These are phyloP conservation scores for Odontocerum albicorne DNA, from an alignment of 2,888 invertebrate genomes.

Conservation along the genomic window DNA sequence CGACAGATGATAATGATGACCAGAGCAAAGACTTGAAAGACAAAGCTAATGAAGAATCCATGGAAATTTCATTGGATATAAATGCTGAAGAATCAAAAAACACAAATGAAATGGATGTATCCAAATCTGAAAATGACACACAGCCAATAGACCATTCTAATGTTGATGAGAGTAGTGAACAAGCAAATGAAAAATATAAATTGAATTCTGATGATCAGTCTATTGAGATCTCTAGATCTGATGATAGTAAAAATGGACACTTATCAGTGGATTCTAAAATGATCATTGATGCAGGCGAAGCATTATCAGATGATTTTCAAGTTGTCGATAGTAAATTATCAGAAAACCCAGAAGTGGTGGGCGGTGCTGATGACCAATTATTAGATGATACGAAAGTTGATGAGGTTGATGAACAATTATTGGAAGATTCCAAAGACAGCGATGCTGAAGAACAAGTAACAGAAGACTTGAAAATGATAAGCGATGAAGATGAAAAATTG, in stretches of 20 bases:
- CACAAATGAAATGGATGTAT: too few relatives aligned
- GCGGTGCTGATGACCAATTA: neutral
- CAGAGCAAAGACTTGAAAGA: too few relatives aligned
- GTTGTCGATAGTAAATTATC: too few relatives aligned
- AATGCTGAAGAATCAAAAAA: too few relatives aligned
- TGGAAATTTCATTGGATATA: too few relatives aligned
- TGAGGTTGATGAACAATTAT: neutral
- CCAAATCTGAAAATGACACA: too few relatives aligned
- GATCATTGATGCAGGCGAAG: neutral
- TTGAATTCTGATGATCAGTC: too few relatives aligned
- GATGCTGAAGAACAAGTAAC: neutral
- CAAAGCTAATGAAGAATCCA: slow-evolving; percentile 1
- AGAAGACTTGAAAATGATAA: neutral
- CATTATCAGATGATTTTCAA: too few relatives aligned
- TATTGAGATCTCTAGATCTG: too few relatives aligned
- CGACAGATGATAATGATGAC: too few relatives aligned
- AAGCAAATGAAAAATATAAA: too few relatives aligned
- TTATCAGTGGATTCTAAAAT: neutral
- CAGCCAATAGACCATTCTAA: too few relatives aligned
- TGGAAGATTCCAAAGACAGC: neutral
- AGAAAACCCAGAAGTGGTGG: neutral
- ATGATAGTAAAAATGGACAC: slow-evolving; percentile 7
- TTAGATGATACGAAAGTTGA: neutral
- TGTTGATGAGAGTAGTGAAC: neutral
- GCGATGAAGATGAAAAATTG: neutral